These are phyloP conservation scores for Zoanthus sociatus DNA, from an alignment of 92 coral and sea anemone species.

Conservation along the genomic window DNA sequence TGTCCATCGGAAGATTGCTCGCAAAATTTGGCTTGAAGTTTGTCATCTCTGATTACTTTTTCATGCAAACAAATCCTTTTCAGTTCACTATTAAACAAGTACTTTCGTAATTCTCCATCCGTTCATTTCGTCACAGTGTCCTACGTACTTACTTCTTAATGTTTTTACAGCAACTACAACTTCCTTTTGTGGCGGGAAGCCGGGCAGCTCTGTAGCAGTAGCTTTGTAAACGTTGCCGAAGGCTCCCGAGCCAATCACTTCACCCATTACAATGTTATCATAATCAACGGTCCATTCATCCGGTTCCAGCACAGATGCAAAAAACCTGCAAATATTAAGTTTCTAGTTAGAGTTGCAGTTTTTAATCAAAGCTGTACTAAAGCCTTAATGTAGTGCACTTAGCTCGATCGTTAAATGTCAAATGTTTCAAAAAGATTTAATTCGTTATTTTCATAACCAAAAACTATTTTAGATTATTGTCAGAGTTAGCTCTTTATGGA, in stretches of 20 bases:
- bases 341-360: background rate
- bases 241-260: slow-evolving; percentile 87
- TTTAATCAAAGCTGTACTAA: too few relatives aligned
- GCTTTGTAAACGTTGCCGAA: slow-evolving; percentile 89
- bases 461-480: too few relatives aligned
- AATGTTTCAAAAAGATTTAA: too few relatives aligned
- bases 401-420: too few relatives aligned
- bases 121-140: background rate
- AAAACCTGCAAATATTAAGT: background rate
- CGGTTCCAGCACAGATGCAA: slow-evolving; percentile 52
- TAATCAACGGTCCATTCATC: slow-evolving; percentile 86
- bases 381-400: too few relatives aligned
- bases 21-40: too few relatives aligned
- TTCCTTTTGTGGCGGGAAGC: slow-evolving; percentile 73
- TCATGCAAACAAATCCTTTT: too few relatives aligned
- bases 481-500: too few relatives aligned
- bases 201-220: slow-evolving; percentile 69
- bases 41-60: too few relatives aligned
- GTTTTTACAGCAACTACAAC: slow-evolving; percentile 85
- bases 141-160: slow-evolving; percentile 60
- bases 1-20: too few relatives aligned
- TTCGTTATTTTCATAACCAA: too few relatives aligned
- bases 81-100: too few relatives aligned
- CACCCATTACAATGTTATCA: slow-evolving; percentile 67
- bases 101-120: background rate